A percentile compares a stretch with the other conserved stretches of the same genome.
Conservation (phyloP, 2,797 vertebrate species). For the Gobionotothen gibberifrons region DNA sequence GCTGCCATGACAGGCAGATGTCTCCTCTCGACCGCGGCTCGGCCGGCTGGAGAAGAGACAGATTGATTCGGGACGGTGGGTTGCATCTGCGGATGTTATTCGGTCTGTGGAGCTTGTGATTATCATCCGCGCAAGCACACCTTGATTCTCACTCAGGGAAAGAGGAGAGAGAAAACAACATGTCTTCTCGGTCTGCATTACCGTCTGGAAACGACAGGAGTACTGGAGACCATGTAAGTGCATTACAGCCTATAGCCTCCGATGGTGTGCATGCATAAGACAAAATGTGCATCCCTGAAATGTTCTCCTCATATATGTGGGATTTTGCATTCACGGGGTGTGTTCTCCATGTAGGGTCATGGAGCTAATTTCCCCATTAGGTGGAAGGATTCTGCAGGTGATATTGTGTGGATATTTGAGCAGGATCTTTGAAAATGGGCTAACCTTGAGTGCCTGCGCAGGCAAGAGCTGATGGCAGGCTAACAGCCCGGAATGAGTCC, state of each 20-base stretch:
- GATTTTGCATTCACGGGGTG: slow-evolving; percentile 34
- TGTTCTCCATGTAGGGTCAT: slow-evolving; percentile 42
- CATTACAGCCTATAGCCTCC: slow-evolving; percentile 51
- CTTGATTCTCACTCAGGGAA: slow-evolving; percentile 80
- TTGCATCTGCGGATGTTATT: slow-evolving; percentile 73
- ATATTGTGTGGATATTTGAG: slow-evolving; percentile 46
- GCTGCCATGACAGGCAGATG: slow-evolving; percentile 85
- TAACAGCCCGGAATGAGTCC: slow-evolving; percentile 68
- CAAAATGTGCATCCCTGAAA: slow-evolving; percentile 33
- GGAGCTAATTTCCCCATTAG: slow-evolving; percentile 31
- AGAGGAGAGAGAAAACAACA: slow-evolving; percentile 70
- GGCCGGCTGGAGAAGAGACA: slow-evolving; percentile 74
- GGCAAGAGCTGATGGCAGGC: slow-evolving; percentile 64
- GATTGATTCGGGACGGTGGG: slow-evolving; percentile 78
- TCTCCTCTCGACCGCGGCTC: slow-evolving; percentile 77
- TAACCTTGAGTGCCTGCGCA: slow-evolving; percentile 79
- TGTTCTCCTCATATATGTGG: slow-evolving; percentile 30
- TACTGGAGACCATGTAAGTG: slow-evolving; percentile 90
- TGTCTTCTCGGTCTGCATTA: slow-evolving; percentile 91
- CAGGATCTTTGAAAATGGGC: slow-evolving; percentile 65
- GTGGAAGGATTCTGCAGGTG: slow-evolving; percentile 32
- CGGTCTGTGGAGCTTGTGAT: slow-evolving; percentile 65
- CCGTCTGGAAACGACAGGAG: slow-evolving; percentile 91
- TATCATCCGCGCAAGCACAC: slow-evolving; percentile 55
- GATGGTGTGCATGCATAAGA: slow-evolving; percentile 56